These are phyloP conservation scores for Netelia inedita DNA, from an alignment of 2,888 invertebrate species.

Conservation along the genomic window DNA sequence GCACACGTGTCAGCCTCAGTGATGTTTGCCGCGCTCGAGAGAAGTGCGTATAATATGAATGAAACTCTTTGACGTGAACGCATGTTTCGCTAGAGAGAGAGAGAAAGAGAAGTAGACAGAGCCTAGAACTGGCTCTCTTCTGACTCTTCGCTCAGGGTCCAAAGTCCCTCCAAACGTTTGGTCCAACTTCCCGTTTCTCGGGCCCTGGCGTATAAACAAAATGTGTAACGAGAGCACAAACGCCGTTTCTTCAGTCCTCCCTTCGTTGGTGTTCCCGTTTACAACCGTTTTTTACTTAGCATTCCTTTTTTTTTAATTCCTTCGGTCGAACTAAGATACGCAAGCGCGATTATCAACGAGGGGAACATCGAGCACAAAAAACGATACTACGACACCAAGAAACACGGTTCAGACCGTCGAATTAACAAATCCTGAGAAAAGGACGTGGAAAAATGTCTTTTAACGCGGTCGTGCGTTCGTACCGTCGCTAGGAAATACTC, in stretches of 20 bases:
- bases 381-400: neutral
- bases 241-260: conserved; percentile 34
- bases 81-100: conserved; percentile 23
- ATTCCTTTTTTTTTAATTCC: conserved; percentile 23
- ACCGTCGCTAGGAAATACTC: conserved; percentile 44
- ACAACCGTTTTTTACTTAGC: conserved; percentile 28
- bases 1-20: conserved; percentile 80
- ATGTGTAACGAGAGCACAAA: conserved; percentile 57
- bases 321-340: neutral
- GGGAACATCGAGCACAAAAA: conserved; percentile 18
- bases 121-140: conserved; percentile 29
- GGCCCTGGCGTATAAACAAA: conserved; percentile 10
- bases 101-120: conserved; percentile 6
- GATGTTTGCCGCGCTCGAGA: conserved; percentile 78
- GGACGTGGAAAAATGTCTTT: conserved; percentile 27
- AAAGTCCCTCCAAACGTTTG: conserved; percentile 33
- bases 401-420: conserved; percentile 40
- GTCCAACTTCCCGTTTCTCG: conserved; percentile 64
- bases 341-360: conserved; percentile 48
- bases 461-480: neutral
- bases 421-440: conserved; percentile 49
- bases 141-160: conserved; percentile 34
- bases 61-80: conserved; percentile 73
- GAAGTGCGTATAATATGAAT: conserved; percentile 72
- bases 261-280: conserved; percentile 64